Conservation (phyloP, 1,140 invertebrate genomes). For the Pollicipes pollicipes region DNA sequence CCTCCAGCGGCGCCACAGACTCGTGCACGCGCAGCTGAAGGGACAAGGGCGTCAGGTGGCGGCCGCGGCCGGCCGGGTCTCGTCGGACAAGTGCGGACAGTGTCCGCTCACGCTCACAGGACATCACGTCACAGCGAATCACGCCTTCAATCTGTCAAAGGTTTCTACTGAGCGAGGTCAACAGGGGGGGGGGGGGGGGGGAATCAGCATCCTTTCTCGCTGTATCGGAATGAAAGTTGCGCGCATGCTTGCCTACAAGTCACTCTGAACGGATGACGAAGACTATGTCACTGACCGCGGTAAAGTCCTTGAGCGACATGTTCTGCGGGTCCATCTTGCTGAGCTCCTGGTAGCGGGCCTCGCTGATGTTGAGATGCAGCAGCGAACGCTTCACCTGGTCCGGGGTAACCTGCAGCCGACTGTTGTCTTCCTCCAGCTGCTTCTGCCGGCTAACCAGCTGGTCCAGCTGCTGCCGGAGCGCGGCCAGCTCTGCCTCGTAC, state of each 20-base stretch:
- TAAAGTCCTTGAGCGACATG: background rate
- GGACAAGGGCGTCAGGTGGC: no score
- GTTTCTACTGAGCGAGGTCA: no score
- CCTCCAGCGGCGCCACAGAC: background rate
- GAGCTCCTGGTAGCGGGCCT: background rate
- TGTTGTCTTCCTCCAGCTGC: background rate
- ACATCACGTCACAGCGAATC: no score
- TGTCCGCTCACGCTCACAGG: no score
- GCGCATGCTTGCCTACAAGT: no score
- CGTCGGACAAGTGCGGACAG: no score
- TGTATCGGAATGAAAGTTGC: no score
- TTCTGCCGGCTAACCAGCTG: background rate
- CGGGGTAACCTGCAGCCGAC: background rate
- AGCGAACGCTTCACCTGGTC: background rate
- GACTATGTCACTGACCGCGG: background rate
- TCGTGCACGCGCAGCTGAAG: background rate
- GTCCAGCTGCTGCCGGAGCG: background rate
- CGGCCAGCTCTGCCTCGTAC: background rate
- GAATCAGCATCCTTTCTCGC: no score
- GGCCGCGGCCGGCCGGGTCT: no score
- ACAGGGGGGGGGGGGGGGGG: no score
- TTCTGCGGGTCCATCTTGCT: background rate
- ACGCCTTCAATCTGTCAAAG: no score
- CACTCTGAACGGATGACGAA: no score
- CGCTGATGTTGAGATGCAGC: background rate